Evolutionary conservation across 1,140 invertebrate species (phyloP), one percentile per base, ranked within the genome.

Genomic region (Hypothenemus hampei): DNA sequence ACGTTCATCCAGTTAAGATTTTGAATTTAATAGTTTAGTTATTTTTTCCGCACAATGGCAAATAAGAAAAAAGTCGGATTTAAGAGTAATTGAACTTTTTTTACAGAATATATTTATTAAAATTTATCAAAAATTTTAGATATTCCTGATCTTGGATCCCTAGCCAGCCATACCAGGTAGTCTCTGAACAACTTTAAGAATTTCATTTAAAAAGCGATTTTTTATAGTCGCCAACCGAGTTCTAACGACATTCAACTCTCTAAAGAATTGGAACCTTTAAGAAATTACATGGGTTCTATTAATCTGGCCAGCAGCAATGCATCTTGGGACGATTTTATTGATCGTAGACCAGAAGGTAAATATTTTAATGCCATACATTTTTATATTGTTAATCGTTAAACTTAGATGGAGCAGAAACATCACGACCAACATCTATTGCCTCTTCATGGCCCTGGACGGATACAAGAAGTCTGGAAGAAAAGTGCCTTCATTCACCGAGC

Each of bases 381-480:
- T 2, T 13, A 22, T 8, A 20, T 10, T 43, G 4, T 6, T 31
- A 6, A 23, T 1, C 4, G 11, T 8, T 43, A 23, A 43, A 22
- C 10, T 51, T 41, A 54, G 65, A 63, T 18, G 58, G 52, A 41
- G 56, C 51, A 7, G 64, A 63, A 45, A 21, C 43, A 5, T 66
- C 60, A 10, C 57, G 65, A 21, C 56, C 64, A 33, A 66, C 67
- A 31, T 69, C 67, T 0, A 55, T 67, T 26, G 59, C 62, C 16
- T 65, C 64, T 6, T 67, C 69, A 23, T 67, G 65, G 59, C 62
- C 64, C 35, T 71, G 65, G 65, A 65, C 51, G 29, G 67, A 69
- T 23, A 53, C 51, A 5, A 61, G 47, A 45, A 63, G 59, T 13
- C 56, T 59, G 35, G 68, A 69, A 7, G 69, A 66, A 26, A 31